Evolutionary conservation across 2,888 invertebrate genomes (phyloP).

Genomic region (Phaedon cochleariae): DNA sequence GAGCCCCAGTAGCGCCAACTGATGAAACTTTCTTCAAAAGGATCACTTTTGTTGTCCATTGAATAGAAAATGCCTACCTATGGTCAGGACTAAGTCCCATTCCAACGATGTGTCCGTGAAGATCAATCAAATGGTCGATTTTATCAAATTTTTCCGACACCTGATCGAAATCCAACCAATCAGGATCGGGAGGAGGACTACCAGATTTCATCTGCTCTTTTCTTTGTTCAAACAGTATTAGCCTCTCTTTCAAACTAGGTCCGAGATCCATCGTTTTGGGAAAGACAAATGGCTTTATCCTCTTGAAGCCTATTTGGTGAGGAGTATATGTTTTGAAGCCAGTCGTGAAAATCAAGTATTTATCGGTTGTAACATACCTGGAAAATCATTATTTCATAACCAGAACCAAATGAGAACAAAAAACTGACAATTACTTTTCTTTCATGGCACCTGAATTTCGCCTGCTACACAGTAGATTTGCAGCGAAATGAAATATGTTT

Average conservation of each 20-base stretch:
- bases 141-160: slow-evolving; percentile 76
- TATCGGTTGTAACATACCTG: slow-evolving; percentile 59
- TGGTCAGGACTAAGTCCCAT: slow-evolving; percentile 88
- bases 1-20: no score
- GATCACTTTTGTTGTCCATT: not conserved
- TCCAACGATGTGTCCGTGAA: slow-evolving; percentile 87
- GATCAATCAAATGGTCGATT: slow-evolving; percentile 82
- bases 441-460: no score
- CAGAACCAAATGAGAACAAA: not conserved
- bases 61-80: slow-evolving; percentile 60
- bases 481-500: no score
- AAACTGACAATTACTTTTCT: no score
- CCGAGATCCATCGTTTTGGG: slow-evolving; percentile 75
- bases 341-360: slow-evolving; percentile 83
- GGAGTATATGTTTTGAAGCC: slow-evolving; percentile 86
- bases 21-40: no score
- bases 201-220: slow-evolving; percentile 63
- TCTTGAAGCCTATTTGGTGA: slow-evolving; percentile 81
- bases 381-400: not conserved
- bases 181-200: slow-evolving; percentile 66
- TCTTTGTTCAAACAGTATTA: slow-evolving; percentile 67
- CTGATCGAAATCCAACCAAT: slow-evolving; percentile 74
- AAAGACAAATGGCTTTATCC: slow-evolving; percentile 75
- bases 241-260: slow-evolving; percentile 72
- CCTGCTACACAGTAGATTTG: no score